Evolutionary conservation across 2,888 invertebrate species (phyloP), one percentile per base, ranked within the genome.

Genomic region (Cheilosia impressa): DNA sequence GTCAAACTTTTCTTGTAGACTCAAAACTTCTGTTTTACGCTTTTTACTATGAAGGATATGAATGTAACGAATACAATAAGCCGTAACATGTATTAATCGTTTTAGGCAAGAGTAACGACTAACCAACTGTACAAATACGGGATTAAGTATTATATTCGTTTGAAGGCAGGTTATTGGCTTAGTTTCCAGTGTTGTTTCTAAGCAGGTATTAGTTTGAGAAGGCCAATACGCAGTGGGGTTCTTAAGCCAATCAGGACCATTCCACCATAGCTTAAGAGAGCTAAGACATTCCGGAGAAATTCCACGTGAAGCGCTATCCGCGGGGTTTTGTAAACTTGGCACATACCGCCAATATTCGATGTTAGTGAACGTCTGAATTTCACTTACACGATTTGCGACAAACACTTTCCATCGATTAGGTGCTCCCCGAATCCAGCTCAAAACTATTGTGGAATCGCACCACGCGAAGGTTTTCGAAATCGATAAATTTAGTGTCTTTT

Each of bases 361-460:
- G 17, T 45, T 45, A 5, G n/a, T 17, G 5, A 17, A 45, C 45
- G 45, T 38, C 10, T 58, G 57, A 38, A 57, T 57, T 38, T 57
- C 57, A 57, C 34, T 17, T 17, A 57, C 57, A 2, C 57, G 38
- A 34, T 57, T 57, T 57, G 10, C 57, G 10, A 57, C 38, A 57
- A 57, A 57, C 0, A 19, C 19, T 13, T 57, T 13, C 57, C 57
- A 57, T 19, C 38, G 34, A 38, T 38, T 38, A 1, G 57, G 22
- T 22, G 38, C 19, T 31, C 22, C 38, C 34, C 22, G 17, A 7
- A 57, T 38, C 57, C 38, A 55, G 55, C 31, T 17, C 17, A 55
- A 34, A 0, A 34, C 17, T 7, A 55, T 55, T 10, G 38, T 9
- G 2, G 57, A 38, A 57, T 57, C 34, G 17, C 34, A 38, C 57